phyloP scores from a whole-genome alignment of 2,113 vertebrate species.

The Halcyon malimbica region DNA sequence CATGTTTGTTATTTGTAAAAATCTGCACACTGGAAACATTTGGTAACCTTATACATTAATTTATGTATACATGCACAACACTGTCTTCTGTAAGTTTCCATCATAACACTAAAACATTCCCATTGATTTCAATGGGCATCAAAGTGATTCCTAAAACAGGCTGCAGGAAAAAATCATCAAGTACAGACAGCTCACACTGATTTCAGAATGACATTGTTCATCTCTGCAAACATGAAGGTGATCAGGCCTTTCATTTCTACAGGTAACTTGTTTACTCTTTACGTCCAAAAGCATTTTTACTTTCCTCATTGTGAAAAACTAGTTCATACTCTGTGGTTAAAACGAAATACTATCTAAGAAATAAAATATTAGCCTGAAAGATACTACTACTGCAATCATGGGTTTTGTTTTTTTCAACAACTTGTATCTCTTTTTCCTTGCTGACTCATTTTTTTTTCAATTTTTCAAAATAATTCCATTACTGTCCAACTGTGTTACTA shows the following conservation, averaged over 20 bases:
- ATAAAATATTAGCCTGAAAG: background rate
- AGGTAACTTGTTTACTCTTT: background rate
- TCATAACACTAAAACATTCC: background rate
- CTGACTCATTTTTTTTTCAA: background rate
- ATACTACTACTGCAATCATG: background rate
- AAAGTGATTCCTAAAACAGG: background rate
- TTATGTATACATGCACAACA: background rate
- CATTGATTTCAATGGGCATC: background rate
- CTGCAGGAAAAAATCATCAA: background rate
- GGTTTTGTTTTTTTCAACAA: background rate
- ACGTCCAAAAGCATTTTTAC: background rate
- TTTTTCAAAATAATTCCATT: background rate
- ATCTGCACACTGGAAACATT: background rate
- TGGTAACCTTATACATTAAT: background rate
- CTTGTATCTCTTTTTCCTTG: background rate
- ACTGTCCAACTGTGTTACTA: background rate
- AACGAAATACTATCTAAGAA: background rate
- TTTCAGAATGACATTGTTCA: background rate
- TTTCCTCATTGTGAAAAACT: background rate
- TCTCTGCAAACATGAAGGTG: background rate
- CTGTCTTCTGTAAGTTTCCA: background rate
- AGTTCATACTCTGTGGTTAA: background rate
- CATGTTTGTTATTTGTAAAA: fast-evolving
- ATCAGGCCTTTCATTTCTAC: background rate
- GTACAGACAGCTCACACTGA: background rate